These are phyloP conservation scores for Hirtodrosophila alboralis DNA, from an alignment of 2,888 invertebrate species.

Conservation along the genomic window DNA sequence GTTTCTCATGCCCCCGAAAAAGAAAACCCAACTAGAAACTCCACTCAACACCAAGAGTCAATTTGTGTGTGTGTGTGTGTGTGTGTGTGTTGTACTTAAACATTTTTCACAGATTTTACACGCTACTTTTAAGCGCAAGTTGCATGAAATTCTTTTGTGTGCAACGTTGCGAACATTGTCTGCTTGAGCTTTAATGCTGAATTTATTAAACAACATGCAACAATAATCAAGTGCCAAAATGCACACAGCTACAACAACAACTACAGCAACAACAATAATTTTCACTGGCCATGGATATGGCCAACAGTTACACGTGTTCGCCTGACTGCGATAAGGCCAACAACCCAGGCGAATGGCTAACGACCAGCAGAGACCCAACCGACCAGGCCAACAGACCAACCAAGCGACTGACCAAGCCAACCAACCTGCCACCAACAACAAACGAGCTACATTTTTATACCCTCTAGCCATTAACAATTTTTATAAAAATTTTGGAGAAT, in stretches of 20 bases:
- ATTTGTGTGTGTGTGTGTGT: too few species aligned
- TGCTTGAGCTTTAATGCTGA: constrained; percentile 33
- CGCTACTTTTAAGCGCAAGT: constrained; percentile 46
- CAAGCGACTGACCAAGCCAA: constrained; percentile 2
- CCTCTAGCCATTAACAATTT: neutral
- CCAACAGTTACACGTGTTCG: constrained; percentile 51
- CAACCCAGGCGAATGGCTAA: constrained; percentile 32
- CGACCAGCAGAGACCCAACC: constrained; percentile 5
- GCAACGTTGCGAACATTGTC: constrained; percentile 13
- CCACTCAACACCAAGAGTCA: constrained; percentile 3
- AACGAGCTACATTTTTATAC: constrained; percentile 18
- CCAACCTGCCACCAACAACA: constrained; percentile 19
- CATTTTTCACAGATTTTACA: constrained; percentile 36
- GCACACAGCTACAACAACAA: constrained; percentile 14
- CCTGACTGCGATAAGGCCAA: constrained; percentile 63
- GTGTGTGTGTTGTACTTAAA: too few species aligned
- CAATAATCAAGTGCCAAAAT: constrained; percentile 52
- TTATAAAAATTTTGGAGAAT: neutral
- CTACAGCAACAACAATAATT: too few species aligned
- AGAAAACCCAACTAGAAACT: constrained; percentile 2
- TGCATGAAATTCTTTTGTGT: constrained; percentile 33
- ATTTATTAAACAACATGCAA: constrained; percentile 54
- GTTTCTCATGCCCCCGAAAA: constrained; percentile 70
- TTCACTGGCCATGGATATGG: constrained; percentile 38
- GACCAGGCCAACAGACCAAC: constrained; percentile 7